Evolutionary conservation across 2,113 vertebrate species (phyloP).

Genomic region (Maccullochella peelii): DNA sequence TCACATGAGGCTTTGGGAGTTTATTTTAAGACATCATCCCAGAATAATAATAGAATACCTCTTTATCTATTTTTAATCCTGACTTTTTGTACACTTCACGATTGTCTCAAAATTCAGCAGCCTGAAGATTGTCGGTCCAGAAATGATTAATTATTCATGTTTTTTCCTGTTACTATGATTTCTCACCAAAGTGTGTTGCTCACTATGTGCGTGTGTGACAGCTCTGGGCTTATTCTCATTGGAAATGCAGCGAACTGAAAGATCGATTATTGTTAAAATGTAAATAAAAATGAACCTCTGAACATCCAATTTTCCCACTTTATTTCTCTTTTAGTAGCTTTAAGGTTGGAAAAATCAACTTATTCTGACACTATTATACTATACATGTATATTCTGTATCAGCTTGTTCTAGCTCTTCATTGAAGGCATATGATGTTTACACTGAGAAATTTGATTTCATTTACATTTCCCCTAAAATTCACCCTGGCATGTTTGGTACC

Average conservation of each 20-base stretch:
- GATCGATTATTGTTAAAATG: background rate
- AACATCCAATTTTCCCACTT: background rate
- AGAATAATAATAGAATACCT: constrained; percentile 65
- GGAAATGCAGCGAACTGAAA: background rate
- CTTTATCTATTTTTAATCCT: constrained; percentile 66
- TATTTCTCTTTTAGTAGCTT: background rate
- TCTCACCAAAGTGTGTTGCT: background rate
- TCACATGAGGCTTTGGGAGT: constrained; percentile 48
- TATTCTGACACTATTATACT: background rate
- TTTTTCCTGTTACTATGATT: background rate
- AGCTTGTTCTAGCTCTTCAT: background rate
- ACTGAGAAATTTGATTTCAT: background rate
- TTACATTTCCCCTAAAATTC: background rate
- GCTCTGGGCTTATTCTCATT: background rate
- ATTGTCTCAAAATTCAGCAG: constrained; percentile 22
- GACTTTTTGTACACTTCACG: constrained; percentile 39
- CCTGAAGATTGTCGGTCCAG: constrained; percentile 23
- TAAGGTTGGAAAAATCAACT: background rate
- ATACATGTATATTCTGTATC: background rate
- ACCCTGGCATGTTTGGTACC: background rate
- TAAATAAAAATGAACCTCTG: background rate
- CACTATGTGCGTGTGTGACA: background rate
- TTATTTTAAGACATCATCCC: constrained; percentile 66
- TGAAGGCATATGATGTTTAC: background rate
- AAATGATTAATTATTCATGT: constrained; percentile 41